Conservation (phyloP, 2,888 invertebrate species). For the Ametastegia equiseti region DNA sequence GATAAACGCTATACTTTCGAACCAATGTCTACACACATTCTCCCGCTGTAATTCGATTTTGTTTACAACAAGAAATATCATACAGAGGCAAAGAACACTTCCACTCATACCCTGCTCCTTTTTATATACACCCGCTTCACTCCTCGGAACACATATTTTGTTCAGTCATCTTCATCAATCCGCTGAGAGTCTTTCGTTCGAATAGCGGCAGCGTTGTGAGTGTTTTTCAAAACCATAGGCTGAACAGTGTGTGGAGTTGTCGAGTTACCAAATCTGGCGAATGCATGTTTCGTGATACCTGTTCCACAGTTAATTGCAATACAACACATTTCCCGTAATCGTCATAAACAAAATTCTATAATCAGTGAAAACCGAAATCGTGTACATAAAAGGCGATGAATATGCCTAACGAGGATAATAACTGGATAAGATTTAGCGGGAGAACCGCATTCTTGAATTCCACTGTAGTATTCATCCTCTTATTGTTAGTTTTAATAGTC, state of each 20-base stretch:
- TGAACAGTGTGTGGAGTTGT: not conserved
- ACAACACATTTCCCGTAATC: too few relatives aligned
- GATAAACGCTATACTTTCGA: too few relatives aligned
- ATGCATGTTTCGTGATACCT: not conserved
- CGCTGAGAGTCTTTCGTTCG: not conserved
- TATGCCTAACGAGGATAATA: not conserved
- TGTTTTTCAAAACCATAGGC: not conserved
- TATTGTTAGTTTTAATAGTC: not conserved
- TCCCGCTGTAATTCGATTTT: not conserved
- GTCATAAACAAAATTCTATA: not conserved
- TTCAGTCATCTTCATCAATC: constrained; percentile 36
- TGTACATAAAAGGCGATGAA: not conserved
- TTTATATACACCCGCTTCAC: not conserved
- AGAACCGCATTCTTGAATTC: not conserved
- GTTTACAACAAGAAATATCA: not conserved
- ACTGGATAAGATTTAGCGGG: not conserved
- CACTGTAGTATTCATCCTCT: not conserved
- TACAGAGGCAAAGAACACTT: constrained; percentile 11
- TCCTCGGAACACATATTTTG: not conserved
- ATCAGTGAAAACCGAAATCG: not conserved
- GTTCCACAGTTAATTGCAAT: too few relatives aligned
- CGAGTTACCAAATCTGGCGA: not conserved
- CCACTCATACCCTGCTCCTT: not conserved
- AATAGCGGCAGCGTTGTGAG: not conserved
- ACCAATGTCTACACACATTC: too few relatives aligned